These are phyloP conservation scores for Salvelinus namaycush DNA, from an alignment of 2,113 vertebrate genomes.

Conservation along the genomic window DNA sequence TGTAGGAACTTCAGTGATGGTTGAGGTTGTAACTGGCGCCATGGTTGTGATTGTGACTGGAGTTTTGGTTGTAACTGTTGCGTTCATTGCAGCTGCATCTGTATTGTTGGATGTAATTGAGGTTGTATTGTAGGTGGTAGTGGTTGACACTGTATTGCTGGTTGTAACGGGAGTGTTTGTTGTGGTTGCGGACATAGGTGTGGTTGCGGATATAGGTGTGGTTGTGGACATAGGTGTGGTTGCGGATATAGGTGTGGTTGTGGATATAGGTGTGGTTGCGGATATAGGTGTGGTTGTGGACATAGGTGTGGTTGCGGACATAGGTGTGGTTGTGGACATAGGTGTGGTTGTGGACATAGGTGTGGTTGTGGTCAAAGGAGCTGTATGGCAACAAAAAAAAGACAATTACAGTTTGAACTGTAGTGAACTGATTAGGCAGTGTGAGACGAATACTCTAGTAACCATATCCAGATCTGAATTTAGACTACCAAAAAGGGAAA, in stretches of 20 bases:
- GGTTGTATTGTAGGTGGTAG: slow-evolving; percentile 1
- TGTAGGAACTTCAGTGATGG: neutral
- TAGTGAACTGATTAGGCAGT: neutral
- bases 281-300: neutral
- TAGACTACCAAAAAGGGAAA: neutral
- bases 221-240: slow-evolving; percentile 13
- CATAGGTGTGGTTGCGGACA: slow-evolving; percentile 13
- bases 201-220: slow-evolving; percentile 1
- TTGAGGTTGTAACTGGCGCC: neutral
- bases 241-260: neutral
- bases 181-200: slow-evolving; percentile 9
- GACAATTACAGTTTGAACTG: neutral
- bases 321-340: too few relatives aligned
- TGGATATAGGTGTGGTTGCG: neutral
- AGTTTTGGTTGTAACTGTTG: neutral
- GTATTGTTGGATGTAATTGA: neutral
- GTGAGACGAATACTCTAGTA: too few relatives aligned
- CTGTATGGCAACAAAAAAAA: neutral
- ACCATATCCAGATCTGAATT: too few relatives aligned
- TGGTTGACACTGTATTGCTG: neutral
- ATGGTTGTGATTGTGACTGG: neutral
- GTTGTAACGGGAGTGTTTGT: neutral
- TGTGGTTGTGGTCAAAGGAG: slow-evolving; percentile 4
- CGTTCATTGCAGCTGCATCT: neutral
- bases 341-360: too few relatives aligned